Base-by-base conservation (phyloP, 2,888 invertebrate genomes). In the Oeneis ivallda region DNA sequence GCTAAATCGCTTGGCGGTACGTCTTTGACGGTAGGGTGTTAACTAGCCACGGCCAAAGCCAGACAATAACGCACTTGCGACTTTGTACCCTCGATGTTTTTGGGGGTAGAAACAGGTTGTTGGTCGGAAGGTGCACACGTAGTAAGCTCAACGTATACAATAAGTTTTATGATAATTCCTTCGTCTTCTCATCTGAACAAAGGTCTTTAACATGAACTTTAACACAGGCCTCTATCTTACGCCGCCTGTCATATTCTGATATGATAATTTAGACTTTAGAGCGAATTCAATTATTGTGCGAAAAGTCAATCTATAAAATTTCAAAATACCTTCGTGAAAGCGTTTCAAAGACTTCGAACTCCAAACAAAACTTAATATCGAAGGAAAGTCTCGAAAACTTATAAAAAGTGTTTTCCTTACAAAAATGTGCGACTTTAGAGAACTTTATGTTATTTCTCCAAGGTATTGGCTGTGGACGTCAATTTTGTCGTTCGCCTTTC, bases 321-420 rank as follows among this genome's bases (percentile, higher is more conserved):
- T 47, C 43, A 13, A 15, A 45, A 45, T 47, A 47, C 49, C 15
- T 37, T 37, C 15, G 15, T n/a, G 15, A 58, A 58, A 17, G 26
- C 7, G 19, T 58, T 58, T 57, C 26, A 57, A 57, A 57, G 57
- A 32, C 15, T 32, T 45, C 32, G 11, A 45, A 88, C 80, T 86
- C 82, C 82, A 81, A 85, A 86, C 84, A 86, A 85, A 89, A 86
- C 86, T 87, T 84, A 84, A 88, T 87, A 89, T 86, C 86, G 86
- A 85, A 84, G 85, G 82, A 86, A 85, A 78, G 84, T 84, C 79
- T 78, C 82, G 78, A 83, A 80, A 73, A 76, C 58, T 80, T 78
- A 79, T 32, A 67, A 66, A 79, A 84, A 85, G 84, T 85, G 84
- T 85, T 86, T 88, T 85, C 82, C 80, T 80, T 76, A 72, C 75